phyloP scores from a whole-genome alignment of 2,113 vertebrate species.

The Psephotus haematonotus region DNA sequence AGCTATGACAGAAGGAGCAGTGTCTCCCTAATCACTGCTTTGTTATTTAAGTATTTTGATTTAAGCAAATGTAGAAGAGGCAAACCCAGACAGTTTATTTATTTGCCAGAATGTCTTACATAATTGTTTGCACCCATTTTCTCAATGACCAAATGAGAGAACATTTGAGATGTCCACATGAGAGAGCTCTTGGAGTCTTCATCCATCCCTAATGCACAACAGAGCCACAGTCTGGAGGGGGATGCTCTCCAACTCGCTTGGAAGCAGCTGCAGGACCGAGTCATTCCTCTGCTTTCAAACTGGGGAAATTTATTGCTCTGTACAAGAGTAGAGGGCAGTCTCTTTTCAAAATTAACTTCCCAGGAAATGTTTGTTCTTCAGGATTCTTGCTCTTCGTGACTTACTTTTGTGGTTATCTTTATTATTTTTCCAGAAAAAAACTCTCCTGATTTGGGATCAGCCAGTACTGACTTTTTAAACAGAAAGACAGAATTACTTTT shows the following conservation, averaged over 20 bases:
- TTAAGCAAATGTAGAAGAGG: not conserved
- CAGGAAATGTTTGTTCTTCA: not conserved
- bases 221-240: not conserved
- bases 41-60: not conserved
- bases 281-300: not conserved
- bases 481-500: not conserved
- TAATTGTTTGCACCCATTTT: not conserved
- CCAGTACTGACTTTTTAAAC: not conserved
- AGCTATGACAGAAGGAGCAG: not conserved
- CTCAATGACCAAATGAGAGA: not conserved
- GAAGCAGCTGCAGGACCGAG: not conserved
- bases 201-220: not conserved
- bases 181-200: not conserved
- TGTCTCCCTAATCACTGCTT: not conserved
- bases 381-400: not conserved
- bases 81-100: not conserved
- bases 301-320: not conserved
- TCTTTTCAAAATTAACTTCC: not conserved
- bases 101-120: not conserved
- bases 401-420: not conserved
- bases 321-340: not conserved
- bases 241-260: accelerated
- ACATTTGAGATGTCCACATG: not conserved
- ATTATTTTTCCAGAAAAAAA: not conserved
- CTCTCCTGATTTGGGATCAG: not conserved